Percentiles rank a stretch among this genome's conserved stretches.
phyloP scores from a whole-genome alignment of 2,888 invertebrate species.

The Cryptus armator region DNA sequence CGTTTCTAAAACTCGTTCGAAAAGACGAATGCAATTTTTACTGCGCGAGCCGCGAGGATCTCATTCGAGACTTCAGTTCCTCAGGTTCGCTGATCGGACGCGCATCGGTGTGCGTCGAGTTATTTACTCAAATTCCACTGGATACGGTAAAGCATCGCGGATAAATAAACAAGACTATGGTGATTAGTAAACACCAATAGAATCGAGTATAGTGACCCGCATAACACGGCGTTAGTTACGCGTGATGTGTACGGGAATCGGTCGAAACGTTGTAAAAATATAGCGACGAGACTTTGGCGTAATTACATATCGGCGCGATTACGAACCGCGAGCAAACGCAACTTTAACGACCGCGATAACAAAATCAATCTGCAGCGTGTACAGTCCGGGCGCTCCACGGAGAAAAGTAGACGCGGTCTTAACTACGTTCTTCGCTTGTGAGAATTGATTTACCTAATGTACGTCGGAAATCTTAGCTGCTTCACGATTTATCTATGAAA shows the following conservation, averaged over 20 bases:
- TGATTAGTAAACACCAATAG: constrained; percentile 51
- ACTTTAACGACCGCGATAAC: constrained; percentile 68
- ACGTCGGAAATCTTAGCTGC: not conserved
- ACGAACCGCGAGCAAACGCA: constrained; percentile 54
- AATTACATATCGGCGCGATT: constrained; percentile 65
- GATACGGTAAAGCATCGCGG: not conserved
- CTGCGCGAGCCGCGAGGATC: not conserved
- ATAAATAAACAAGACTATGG: not conserved
- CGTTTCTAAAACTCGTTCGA: constrained; percentile 33
- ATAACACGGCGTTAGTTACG: constrained; percentile 57
- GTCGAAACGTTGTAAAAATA: constrained; percentile 41
- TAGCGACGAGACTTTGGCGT: constrained; percentile 59
- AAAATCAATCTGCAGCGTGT: constrained; percentile 67
- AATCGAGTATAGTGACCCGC: constrained; percentile 52
- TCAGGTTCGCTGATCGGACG: constrained; percentile 60
- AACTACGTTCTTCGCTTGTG: constrained; percentile 10
- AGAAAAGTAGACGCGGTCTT: constrained; percentile 31
- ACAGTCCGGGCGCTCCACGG: not conserved
- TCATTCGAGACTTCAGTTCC: constrained; percentile 54
- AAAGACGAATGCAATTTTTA: constrained; percentile 32
- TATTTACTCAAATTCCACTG: not conserved
- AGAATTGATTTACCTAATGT: constrained; percentile 5
- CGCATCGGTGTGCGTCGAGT: constrained; percentile 43
- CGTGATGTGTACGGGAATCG: constrained; percentile 35
- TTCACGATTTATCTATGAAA: constrained; percentile 9